phyloP scores from a whole-genome alignment of 2,797 vertebrate species.

The Crocidura indochinensis region DNA sequence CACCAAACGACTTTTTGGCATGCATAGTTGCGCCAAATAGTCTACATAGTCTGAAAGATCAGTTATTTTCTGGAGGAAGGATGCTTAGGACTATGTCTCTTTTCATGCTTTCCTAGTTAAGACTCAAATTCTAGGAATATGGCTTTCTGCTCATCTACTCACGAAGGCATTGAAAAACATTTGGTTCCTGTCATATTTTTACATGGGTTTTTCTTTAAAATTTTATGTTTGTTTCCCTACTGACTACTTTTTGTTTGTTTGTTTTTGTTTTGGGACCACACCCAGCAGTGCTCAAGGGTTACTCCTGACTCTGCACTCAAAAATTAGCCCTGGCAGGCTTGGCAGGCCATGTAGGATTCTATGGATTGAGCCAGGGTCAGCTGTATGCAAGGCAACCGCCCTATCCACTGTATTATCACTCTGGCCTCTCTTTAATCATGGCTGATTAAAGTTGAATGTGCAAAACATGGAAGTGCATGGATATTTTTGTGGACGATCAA shows the following conservation, averaged over 20 bases:
- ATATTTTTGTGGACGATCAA: slow-evolving; percentile 59
- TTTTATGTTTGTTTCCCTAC: slow-evolving; percentile 77
- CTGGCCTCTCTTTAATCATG: background rate
- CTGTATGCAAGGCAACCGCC: too few species aligned
- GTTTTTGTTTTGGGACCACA: too few species aligned
- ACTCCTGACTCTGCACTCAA: too few species aligned
- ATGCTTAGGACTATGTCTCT: background rate
- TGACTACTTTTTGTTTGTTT: too few species aligned
- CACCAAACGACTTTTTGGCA: slow-evolving; percentile 16
- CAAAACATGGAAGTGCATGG: slow-evolving; percentile 73
- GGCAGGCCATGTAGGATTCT: too few species aligned
- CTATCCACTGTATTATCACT: too few species aligned
- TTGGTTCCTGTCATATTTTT: slow-evolving; percentile 77
- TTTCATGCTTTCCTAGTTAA: slow-evolving; percentile 54
- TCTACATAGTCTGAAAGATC: slow-evolving; percentile 26
- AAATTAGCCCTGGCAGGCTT: too few species aligned
- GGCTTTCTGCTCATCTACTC: slow-evolving; percentile 27
- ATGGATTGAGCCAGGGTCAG: too few species aligned
- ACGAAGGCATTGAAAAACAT: slow-evolving; percentile 52
- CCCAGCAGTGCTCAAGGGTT: too few species aligned
- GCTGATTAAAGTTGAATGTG: slow-evolving; percentile 71
- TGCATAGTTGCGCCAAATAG: background rate
- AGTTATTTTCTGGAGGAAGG: slow-evolving; percentile 52
- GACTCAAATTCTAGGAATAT: slow-evolving; percentile 64
- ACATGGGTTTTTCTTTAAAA: slow-evolving; percentile 73